Evolutionary conservation across 2,797 vertebrate species (phyloP), one percentile per base, ranked within the genome.

Genomic region (Pseudomugil tenellus): DNA sequence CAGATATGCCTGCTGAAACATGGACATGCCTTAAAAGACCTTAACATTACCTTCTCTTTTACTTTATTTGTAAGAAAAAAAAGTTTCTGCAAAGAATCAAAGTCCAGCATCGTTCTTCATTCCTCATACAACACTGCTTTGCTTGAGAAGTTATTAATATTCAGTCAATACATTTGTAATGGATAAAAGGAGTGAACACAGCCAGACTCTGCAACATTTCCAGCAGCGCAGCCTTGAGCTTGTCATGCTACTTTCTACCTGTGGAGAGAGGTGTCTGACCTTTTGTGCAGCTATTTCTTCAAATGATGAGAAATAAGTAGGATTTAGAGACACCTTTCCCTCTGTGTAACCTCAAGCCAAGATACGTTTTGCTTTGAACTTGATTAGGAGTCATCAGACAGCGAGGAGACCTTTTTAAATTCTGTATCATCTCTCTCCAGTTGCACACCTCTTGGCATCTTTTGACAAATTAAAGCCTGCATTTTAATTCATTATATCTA

Each of bases 331-430:
- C 56, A 60, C 59, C 2, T 67, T 71, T 25, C 57, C 49, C 31
- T 74, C 55, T 65, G 54, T 49, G 48, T 82, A 65, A 64, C 76
- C 65, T 34, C 32, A 6, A 32, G 46, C 39, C 51, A 60, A 59
- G 58, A 67, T 25, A 35, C 39, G 35, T 63, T 73, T 72, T 58
- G 31, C 67, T 67, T 73, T 73, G 55, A 77, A 53, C 26, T 61
- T 76, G 67, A 83, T 77, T 76, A 70, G 54, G 48, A 73, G 67
- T 52, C 63, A 49, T 61, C 63, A 17, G 66, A 69, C 63, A 61
- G 31, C 1, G 23, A 55, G 58, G 58, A 6, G 64, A 64, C 0
- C 56, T 56, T 82, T 74, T 65, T n/a, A 31, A 71, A 63, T 68
- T 74, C 31, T 46, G 16, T 25, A 46, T 34, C 32, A 2, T 6